phyloP scores from a whole-genome alignment of 2,797 vertebrate species.

The Emys orbicularis region DNA sequence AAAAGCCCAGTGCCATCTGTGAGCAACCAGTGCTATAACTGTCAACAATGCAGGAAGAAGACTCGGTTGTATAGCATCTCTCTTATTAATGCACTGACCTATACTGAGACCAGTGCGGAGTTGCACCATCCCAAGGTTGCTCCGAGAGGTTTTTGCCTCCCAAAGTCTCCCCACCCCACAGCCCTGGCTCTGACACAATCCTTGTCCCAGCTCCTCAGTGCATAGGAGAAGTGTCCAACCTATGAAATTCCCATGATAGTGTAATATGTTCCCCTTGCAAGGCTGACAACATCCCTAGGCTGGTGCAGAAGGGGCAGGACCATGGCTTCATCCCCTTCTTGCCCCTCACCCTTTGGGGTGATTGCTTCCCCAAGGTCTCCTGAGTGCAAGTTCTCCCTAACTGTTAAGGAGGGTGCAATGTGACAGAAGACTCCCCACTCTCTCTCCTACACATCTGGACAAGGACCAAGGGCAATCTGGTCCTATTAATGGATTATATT shows the following conservation, averaged over 20 bases:
- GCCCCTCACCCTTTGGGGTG: not conserved
- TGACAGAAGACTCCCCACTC: not conserved
- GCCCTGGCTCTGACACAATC: not conserved
- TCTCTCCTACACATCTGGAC: not conserved
- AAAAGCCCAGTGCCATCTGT: not conserved
- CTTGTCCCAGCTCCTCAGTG: not conserved
- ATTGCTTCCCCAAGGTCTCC: not conserved
- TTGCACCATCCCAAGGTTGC: not conserved
- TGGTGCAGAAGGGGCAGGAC: fast-evolving
- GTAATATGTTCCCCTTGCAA: fast-evolving
- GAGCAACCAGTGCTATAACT: not conserved
- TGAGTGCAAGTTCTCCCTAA: too few relatives aligned
- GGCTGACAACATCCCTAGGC: not conserved
- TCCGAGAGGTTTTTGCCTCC: not conserved
- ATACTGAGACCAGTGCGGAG: not conserved
- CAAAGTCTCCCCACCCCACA: not conserved
- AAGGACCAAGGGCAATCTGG: too few relatives aligned
- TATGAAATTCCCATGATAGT: not conserved
- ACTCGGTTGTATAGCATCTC: not conserved
- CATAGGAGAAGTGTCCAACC: not conserved
- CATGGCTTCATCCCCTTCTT: not conserved
- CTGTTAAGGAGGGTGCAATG: too few relatives aligned
- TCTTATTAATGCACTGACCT: not conserved
- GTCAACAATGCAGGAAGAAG: not conserved
- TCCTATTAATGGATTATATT: too few relatives aligned